Conservation (phyloP, 2,113 vertebrate genomes). For the Ranitomeya imitator region DNA sequence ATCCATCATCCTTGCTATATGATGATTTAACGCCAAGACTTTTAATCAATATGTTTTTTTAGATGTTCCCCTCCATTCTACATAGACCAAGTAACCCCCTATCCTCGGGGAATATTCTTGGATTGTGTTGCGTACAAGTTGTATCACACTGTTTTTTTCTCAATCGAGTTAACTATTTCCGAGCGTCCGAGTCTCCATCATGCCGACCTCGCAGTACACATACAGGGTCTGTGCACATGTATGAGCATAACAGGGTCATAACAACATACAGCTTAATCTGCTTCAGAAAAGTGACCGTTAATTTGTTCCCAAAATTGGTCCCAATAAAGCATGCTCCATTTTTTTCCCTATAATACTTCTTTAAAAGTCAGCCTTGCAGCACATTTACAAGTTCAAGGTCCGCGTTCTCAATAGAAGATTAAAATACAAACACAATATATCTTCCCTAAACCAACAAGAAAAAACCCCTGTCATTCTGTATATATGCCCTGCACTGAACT, state of each 20-base stretch:
- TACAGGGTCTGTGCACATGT: background rate
- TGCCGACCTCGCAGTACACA: no score
- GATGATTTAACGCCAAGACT: no score
- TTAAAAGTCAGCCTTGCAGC: background rate
- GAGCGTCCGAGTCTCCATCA: no score
- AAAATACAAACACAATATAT: conserved; percentile 49
- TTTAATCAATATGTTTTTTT: no score
- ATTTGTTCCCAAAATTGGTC: background rate
- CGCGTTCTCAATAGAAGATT: conserved; percentile 17
- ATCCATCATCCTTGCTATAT: no score
- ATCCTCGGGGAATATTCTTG: no score
- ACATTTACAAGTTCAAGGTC: conserved; percentile 18
- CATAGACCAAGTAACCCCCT: no score
- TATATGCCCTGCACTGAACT: conserved; percentile 44
- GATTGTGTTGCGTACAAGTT: no score
- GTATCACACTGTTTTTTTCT: no score
- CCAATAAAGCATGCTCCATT: background rate
- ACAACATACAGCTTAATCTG: background rate
- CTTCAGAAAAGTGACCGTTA: background rate
- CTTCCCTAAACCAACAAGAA: conserved; percentile 27
- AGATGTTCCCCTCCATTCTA: no score
- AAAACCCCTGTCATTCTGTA: conserved; percentile 27
- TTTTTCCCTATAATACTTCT: background rate
- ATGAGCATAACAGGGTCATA: background rate
- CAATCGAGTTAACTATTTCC: no score